Conservation (phyloP, 2,113 vertebrate genomes). For the Atractosteus spatula region DNA sequence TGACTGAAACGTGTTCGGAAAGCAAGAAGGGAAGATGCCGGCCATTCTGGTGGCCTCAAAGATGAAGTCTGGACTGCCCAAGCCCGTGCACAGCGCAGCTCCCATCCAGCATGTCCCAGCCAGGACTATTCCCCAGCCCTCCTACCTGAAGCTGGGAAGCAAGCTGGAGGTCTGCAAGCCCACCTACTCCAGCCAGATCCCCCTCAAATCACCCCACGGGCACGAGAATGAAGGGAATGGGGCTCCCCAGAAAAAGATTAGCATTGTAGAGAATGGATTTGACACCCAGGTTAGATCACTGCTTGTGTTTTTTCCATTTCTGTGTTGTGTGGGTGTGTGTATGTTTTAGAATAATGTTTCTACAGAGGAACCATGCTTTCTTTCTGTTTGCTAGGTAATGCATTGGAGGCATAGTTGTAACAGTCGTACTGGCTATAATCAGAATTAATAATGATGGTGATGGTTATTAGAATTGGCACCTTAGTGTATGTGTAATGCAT, state of each 20-base stretch:
- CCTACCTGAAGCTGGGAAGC: constrained; percentile 74
- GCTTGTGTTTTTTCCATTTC: not conserved
- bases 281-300: constrained; percentile 81
- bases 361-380: not conserved
- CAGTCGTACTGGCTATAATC: no score
- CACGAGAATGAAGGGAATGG: constrained; percentile 59
- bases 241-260: constrained; percentile 51
- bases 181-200: constrained; percentile 68
- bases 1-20: constrained; percentile 64
- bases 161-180: constrained; percentile 76
- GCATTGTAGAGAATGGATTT: constrained; percentile 64
- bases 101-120: constrained; percentile 83
- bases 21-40: constrained; percentile 86
- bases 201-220: constrained; percentile 69
- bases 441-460: no score
- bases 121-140: constrained; percentile 75
- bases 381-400: no score
- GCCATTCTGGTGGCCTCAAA: constrained; percentile 91
- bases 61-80: constrained; percentile 97
- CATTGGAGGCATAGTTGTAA: no score
- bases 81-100: constrained; percentile 88
- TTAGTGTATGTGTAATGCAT: no score
- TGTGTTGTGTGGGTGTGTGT: constrained; percentile 9
- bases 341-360: constrained; percentile 12
- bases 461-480: no score